Evolutionary conservation across 2,797 vertebrate species (phyloP), one percentile per base, ranked within the genome.

Genomic region (Brachyalestes nurse): DNA sequence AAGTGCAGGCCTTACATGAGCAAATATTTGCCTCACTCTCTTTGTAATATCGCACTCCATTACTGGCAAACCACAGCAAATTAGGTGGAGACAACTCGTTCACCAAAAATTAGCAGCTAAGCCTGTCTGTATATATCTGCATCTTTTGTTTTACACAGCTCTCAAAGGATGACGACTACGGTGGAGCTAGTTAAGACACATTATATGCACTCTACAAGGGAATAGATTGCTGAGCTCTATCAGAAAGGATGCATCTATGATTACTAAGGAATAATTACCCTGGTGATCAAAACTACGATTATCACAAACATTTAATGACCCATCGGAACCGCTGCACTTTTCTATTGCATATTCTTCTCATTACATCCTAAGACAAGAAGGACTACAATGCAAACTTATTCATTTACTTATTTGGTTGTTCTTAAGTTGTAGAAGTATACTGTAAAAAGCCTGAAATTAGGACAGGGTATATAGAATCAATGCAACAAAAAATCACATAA

Each of bases 11-110:
- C 13, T 40, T 19, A 65, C 28, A 65, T 17, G 62, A 40, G 62
- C 62, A 65, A 65, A 65, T 40, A 65, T 65, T 65, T 65, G 34
- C 62, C 62, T 38, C 62, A n/a, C 40, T 19, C 17, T 65, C 62
- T 65, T 65, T 65, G 4, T 5, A 40, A 40, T 65, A 40, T 65
- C 19, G 17, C 4, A 17, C 23, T 40, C 34, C 62, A 40, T 65
- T 65, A 65, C 62, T 65, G 62, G 38, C 40, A 65, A 34, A 65
- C 34, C 34, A 65, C 34, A 19, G 62, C 17, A n/a, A 17, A 40
- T 40, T 17, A 38, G 28, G 4, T 38, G 61, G 58, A 28, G 60
- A 38, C 16, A n/a, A 16, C 17, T 7, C 7, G 17, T 10, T n/a
- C 13, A 28, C 28, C 16, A 19, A 12, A 40, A 19, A 34, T 40